Evolutionary conservation across 2,113 vertebrate species (phyloP).

Genomic region (Argyrosomus japonicus): DNA sequence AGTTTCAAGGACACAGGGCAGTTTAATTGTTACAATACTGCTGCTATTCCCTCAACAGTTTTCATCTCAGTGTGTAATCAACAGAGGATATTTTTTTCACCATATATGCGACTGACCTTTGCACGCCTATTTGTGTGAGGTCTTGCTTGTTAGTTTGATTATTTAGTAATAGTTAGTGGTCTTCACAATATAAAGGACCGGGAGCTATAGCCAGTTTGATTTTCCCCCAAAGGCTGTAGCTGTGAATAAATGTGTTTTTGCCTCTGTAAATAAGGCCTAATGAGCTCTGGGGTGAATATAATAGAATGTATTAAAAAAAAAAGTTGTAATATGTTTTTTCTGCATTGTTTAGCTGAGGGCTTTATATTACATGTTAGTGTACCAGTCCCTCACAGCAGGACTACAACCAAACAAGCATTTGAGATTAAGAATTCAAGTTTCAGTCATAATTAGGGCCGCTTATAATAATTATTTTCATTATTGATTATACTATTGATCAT

Average conservation of each 20-base stretch:
- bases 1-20: slow-evolving; percentile 48
- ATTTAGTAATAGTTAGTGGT: slow-evolving; percentile 19
- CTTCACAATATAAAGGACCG: slow-evolving; percentile 5
- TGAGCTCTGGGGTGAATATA: slow-evolving; percentile 5
- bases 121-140: neutral
- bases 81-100: slow-evolving; percentile 3
- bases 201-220: neutral
- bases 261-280: neutral
- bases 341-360: slow-evolving; percentile 2
- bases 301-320: slow-evolving; percentile 11
- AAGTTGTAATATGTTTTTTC: neutral
- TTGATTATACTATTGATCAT: neutral
- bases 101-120: slow-evolving; percentile 18
- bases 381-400: neutral
- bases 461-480: neutral
- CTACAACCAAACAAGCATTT: neutral
- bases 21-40: slow-evolving; percentile 28
- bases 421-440: neutral
- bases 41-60: slow-evolving; percentile 25
- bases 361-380: neutral
- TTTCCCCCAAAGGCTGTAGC: slow-evolving; percentile 27
- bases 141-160: slow-evolving; percentile 34
- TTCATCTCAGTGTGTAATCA: slow-evolving; percentile 32
- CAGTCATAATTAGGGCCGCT: neutral
- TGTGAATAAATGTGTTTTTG: slow-evolving; percentile 1